Evolutionary conservation across 2,888 invertebrate species (phyloP).

Genomic region (Drosophila formosana): DNA sequence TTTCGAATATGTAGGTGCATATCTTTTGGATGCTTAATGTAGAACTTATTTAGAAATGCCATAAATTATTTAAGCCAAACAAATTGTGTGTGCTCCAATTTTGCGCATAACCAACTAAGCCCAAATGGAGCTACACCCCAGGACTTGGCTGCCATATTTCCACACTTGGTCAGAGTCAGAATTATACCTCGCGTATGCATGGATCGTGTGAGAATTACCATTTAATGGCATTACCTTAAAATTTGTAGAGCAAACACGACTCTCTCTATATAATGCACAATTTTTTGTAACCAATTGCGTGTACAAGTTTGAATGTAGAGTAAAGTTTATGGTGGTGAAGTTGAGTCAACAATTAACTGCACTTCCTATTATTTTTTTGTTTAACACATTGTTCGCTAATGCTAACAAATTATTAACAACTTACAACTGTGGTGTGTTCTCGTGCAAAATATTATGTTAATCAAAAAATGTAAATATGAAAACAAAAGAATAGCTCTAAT

Average conservation of each 20-base stretch:
- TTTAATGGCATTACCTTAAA: conserved; percentile 71
- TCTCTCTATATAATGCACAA: conserved; percentile 40
- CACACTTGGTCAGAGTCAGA: background rate
- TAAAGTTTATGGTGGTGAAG: background rate
- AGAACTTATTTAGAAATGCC: conserved; percentile 49
- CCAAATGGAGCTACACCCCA: conserved; percentile 29
- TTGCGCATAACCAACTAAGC: conserved; percentile 57
- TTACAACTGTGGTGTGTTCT: too few species aligned
- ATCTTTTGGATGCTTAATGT: conserved; percentile 26
- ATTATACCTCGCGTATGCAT: conserved; percentile 12
- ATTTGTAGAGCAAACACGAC: conserved; percentile 50
- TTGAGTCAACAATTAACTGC: background rate
- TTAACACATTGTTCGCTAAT: background rate
- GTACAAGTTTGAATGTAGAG: background rate
- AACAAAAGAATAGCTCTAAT: too few species aligned
- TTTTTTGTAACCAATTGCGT: conserved; percentile 11
- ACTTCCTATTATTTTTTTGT: background rate
- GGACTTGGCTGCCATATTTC: background rate
- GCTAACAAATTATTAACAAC: too few species aligned
- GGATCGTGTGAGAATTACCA: conserved; percentile 67
- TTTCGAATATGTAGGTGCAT: conserved; percentile 17
- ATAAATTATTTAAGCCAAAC: conserved; percentile 65
- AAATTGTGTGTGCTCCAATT: conserved; percentile 59
- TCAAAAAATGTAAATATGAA: too few species aligned
- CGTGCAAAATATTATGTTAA: too few species aligned